phyloP scores from a whole-genome alignment of 2,113 vertebrate genomes.

The Microtus ochrogaster region DNA sequence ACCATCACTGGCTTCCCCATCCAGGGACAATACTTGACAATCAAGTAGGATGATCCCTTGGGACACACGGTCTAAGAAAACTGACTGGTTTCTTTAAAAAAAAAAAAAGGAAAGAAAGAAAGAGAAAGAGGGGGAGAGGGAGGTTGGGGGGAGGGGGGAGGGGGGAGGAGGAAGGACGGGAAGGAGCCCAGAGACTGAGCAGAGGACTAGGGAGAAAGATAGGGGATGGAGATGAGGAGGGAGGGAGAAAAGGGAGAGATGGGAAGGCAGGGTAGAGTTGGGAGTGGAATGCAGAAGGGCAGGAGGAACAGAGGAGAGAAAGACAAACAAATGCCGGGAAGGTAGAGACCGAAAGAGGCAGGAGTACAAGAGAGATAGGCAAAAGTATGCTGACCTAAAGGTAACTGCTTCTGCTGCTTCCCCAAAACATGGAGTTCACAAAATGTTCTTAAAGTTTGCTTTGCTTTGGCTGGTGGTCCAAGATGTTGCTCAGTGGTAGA shows the following conservation, averaged over 20 bases:
- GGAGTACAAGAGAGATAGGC: neutral
- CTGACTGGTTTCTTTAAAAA: neutral
- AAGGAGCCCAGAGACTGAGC: neutral
- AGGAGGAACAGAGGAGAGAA: neutral
- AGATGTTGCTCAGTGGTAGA: neutral
- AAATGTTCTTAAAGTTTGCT: neutral
- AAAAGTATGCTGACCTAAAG: neutral
- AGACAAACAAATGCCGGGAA: fast-evolving
- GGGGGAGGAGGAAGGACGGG: neutral
- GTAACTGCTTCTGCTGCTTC: neutral
- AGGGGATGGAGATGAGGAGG: too few relatives aligned
- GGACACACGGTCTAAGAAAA: neutral
- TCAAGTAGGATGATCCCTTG: constrained; percentile 25
- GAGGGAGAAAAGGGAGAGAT: neutral
- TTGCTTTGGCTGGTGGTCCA: neutral
- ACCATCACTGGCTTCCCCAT: constrained; percentile 59
- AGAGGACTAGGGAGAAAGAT: neutral
- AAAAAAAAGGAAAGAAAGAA: neutral
- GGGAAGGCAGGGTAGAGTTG: neutral
- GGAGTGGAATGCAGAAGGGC: neutral
- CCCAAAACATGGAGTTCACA: neutral
- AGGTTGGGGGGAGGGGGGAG: too few relatives aligned
- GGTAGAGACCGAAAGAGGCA: neutral
- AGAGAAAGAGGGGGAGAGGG: too few relatives aligned
- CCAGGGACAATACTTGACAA: constrained; percentile 28